phyloP scores from a whole-genome alignment of 2,113 vertebrate genomes.

The Thomomys bottae region DNA sequence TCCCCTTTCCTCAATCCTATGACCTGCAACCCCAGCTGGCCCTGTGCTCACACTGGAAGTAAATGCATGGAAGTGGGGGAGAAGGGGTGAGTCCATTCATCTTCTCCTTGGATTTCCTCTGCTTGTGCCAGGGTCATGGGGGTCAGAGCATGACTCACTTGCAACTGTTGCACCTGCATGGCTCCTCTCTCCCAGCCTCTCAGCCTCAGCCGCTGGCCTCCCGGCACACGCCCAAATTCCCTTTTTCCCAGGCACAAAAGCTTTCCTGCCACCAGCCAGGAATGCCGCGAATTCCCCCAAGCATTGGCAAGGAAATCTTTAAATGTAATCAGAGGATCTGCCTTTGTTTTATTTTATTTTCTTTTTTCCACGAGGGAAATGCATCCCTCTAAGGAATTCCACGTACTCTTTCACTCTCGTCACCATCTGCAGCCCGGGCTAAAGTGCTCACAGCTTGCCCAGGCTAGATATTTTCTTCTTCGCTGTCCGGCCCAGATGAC shows the following conservation, averaged over 20 bases:
- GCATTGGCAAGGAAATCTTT: conserved; percentile 76
- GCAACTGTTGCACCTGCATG: conserved; percentile 73
- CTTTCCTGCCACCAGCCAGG: background rate
- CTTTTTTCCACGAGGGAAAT: conserved; percentile 62
- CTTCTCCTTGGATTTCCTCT: conserved; percentile 71
- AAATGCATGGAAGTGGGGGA: conserved; percentile 26
- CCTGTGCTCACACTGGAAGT: conserved; percentile 38
- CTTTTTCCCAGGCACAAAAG: conserved; percentile 68
- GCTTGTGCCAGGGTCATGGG: conserved; percentile 64
- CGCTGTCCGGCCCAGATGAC: conserved; percentile 1
- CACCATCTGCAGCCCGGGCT: too few relatives aligned
- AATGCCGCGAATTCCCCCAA: conserved; percentile 72
- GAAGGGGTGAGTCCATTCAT: conserved; percentile 55
- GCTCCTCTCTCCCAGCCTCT: background rate
- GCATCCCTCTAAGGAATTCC: conserved; percentile 57
- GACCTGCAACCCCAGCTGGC: conserved; percentile 59
- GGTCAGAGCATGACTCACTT: conserved; percentile 61
- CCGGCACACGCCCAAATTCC: conserved; percentile 26
- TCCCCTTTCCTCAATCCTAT: conserved; percentile 52
- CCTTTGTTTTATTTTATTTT: conserved; percentile 70
- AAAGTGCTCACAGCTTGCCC: conserved; percentile 40
- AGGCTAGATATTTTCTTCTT: conserved; percentile 41
- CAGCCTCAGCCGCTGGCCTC: background rate
- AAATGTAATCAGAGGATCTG: conserved; percentile 76
- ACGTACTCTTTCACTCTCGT: conserved; percentile 65